Conservation (phyloP, 2,797 vertebrate species). For the Gambelia wislizenii region DNA sequence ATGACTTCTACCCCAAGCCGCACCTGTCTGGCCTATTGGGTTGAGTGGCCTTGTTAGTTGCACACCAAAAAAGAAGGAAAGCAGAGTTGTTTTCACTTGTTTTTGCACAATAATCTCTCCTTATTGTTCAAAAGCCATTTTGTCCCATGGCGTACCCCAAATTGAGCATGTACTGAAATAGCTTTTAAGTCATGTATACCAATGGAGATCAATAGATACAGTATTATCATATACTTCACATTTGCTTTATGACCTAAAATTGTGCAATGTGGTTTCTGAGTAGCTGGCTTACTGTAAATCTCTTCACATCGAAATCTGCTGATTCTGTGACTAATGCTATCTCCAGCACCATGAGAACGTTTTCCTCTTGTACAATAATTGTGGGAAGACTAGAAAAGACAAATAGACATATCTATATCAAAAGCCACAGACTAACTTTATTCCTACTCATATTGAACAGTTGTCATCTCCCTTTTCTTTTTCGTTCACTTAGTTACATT, state of each 20-base stretch:
- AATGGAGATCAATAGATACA: conserved; percentile 61
- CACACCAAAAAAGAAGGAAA: neutral
- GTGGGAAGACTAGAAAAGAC: conserved; percentile 38
- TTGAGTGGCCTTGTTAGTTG: neutral
- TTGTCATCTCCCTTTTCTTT: conserved; percentile 71
- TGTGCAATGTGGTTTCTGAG: conserved; percentile 70
- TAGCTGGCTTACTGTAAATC: conserved; percentile 69
- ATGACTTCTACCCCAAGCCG: neutral
- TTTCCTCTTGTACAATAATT: conserved; percentile 67
- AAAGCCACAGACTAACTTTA: conserved; percentile 64
- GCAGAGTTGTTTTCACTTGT: conserved; percentile 50
- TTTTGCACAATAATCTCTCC: conserved; percentile 41
- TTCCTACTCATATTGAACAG: conserved; percentile 63
- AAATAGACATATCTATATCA: conserved; percentile 35
- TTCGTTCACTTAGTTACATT: conserved; percentile 67
- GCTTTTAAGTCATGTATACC: conserved; percentile 58
- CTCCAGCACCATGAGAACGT: conserved; percentile 43
- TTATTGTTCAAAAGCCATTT: conserved; percentile 42
- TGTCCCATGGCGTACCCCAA: conserved; percentile 56
- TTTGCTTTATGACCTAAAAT: conserved; percentile 71
- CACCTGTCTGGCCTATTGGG: neutral
- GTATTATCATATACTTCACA: conserved; percentile 59
- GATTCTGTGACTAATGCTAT: conserved; percentile 69
- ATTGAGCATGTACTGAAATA: conserved; percentile 57
- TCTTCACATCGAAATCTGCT: conserved; percentile 56